Evolutionary conservation across 1,140 invertebrate species (phyloP), one percentile per base, ranked within the genome.

Genomic region (Camponotus floridanus): DNA sequence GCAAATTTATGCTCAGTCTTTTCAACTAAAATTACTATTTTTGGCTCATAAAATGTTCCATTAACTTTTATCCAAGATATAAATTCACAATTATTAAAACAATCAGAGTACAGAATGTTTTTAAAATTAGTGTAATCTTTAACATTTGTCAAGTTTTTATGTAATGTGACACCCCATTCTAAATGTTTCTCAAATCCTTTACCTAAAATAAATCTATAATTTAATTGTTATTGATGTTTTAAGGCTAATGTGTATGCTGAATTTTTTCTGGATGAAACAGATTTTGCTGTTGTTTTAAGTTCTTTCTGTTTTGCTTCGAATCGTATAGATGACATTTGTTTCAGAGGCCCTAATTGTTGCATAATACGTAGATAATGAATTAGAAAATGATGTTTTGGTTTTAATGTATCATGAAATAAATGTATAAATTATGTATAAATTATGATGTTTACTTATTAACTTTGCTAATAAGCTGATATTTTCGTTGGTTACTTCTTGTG

Each of bases 21-120:
- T 1, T 74, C 71, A 26, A 59, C 9, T 74, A 39, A 3, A 74
- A 74, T 39, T 26, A 74, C 18, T 11, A 45, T 45, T 2, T 11
- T 45, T 45, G 8, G 42, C 11, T 45, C 13, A 11, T 45, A 45
- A 45, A 76, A 61, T n/a, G 57, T 61, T 61, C 73, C 57, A 26
- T 76, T 76, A 42, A 62, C 39, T 76, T 76, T 76, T 42, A 76
- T 11, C 36, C 36, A 76, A 42, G 73, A 76, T 15, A 76, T 0
- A 26, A 1, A 76, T 42, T 62, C 42, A 62, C 42, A 76, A 45
- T 31, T 26, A 42, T 76, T 7, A 76, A 59, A 74, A 42, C 21
- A 76, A 76, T 11, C 21, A 62, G 4, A 39, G 0, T 21, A 13
- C 3, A 76, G 9, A 31, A 76, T 62, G 42, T 3, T 18, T n/a